Evolutionary conservation across 2,888 invertebrate genomes (phyloP).

Genomic region (Cheilosia impressa): DNA sequence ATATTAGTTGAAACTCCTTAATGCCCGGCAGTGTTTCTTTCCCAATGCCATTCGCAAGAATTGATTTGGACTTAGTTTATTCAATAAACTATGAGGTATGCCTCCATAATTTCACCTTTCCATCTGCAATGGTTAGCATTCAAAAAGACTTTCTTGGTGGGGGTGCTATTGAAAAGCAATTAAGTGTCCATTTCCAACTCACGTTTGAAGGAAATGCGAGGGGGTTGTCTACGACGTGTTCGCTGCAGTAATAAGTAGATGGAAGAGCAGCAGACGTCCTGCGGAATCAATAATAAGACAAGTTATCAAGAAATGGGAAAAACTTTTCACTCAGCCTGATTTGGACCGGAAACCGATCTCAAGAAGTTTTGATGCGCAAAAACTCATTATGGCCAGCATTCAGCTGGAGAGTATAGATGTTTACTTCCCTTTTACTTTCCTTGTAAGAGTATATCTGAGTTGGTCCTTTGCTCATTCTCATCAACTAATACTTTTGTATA

Average conservation of each 20-base stretch:
- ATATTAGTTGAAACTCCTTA: too few relatives aligned
- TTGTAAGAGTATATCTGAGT: too few relatives aligned
- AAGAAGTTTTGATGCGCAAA: slow-evolving; percentile 74
- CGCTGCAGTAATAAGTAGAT: slow-evolving; percentile 23
- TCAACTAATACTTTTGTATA: slow-evolving; percentile 29
- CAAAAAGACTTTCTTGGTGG: background rate
- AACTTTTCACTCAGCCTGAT: slow-evolving; percentile 70
- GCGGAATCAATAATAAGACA: slow-evolving; percentile 72
- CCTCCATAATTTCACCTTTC: too few relatives aligned
- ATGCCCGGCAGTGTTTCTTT: too few relatives aligned
- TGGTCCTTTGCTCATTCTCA: background rate
- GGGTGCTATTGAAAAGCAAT: slow-evolving; percentile 69
- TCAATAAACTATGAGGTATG: too few relatives aligned
- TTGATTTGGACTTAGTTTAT: too few relatives aligned
- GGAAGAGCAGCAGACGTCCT: slow-evolving; percentile 44
- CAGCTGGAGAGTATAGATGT: slow-evolving; percentile 45
- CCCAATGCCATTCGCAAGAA: too few relatives aligned
- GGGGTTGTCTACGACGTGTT: slow-evolving; percentile 4
- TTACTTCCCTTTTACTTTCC: slow-evolving; percentile 64
- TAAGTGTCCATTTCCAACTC: slow-evolving; percentile 63
- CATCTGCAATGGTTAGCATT: too few relatives aligned
- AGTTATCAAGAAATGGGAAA: slow-evolving; percentile 72
- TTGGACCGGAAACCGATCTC: slow-evolving; percentile 72
- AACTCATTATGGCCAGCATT: slow-evolving; percentile 67
- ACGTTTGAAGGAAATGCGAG: slow-evolving; percentile 64